These are phyloP conservation scores for Oithona nana DNA, from an alignment of 2,888 invertebrate species.

Conservation along the genomic window DNA sequence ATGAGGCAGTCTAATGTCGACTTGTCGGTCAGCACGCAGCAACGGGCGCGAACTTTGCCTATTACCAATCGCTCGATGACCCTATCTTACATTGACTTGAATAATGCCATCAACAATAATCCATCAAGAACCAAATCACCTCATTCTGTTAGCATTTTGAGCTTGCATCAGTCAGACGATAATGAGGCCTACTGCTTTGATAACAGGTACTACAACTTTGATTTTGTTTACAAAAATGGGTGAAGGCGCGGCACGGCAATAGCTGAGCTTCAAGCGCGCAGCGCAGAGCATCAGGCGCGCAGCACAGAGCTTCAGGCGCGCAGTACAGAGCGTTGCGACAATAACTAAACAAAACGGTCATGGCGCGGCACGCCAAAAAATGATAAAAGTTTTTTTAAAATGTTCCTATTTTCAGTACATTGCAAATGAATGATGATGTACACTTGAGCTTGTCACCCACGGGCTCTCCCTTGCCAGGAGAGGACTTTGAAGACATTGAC, in stretches of 20 bases:
- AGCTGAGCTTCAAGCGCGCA: too few species aligned
- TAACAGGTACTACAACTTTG: too few species aligned
- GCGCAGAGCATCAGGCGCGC: too few species aligned
- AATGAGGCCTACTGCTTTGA: constrained; percentile 1
- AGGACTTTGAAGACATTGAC: neutral
- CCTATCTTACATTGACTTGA: neutral
- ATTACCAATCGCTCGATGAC: neutral
- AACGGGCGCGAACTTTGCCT: neutral
- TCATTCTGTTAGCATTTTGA: neutral
- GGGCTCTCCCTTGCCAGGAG: neutral
- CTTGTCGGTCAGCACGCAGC: neutral
- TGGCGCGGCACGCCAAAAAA: too few species aligned
- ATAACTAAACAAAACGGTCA: too few species aligned
- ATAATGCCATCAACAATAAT: neutral
- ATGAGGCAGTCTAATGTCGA: neutral
- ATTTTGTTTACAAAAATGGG: too few species aligned
- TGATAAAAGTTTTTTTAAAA: too few species aligned
- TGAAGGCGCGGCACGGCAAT: too few species aligned
- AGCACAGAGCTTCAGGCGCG: too few species aligned
- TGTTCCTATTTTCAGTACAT: neutral
- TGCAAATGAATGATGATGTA: neutral
- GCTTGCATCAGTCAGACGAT: neutral
- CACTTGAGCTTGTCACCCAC: neutral
- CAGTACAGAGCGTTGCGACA: too few species aligned
- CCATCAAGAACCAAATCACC: neutral